Base-by-base conservation (phyloP, 2,797 vertebrate genomes). In the Mergus octosetaceus region DNA sequence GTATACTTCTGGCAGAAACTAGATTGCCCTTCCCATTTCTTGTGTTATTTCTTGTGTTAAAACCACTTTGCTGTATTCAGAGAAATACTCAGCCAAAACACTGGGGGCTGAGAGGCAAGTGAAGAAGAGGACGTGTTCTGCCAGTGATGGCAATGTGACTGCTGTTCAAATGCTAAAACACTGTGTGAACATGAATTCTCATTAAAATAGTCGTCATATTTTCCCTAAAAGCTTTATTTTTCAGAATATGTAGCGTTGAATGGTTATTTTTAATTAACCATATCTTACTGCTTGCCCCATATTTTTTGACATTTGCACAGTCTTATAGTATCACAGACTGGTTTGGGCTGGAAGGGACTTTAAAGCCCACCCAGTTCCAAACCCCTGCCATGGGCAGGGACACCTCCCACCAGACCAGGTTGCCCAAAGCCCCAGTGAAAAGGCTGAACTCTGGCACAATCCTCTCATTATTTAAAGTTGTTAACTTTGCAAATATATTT, bases 101-200 rank as follows among this genome's bases (percentile, higher is more conserved):
- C 2, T 13, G 0, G 0, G 10, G 36, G 14, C 38, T 36, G 34
- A n/a, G 64, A 74, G 43, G 25, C 34, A 45, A 80, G 65, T 17
- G 15, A 64, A 36, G 53, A 69, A 77, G 69, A 65, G 53, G 61
- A 87, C 85, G 24, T 3, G 0, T 77, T 82, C 56, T 45, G 13
- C 34, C 10, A 6, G 51, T 53, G 30, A 17, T 15, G n/a, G 45
- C 32, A 47, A 56, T 0, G 0, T 41, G 58, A 18, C 0, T 0
- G 43, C 4, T 9, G 30, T 72, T 88, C 56, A 36, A 14, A 8
- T 4, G 21, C 4, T 81, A 61, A 80, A 89, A 72, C 32, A 43
- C 3, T 6, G 3, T 18, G 11, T 43, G 10, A 65, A 56, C 32
- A 56, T 30, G 17, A 19, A 20, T 76, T 75, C 0, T 61, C 51